These are phyloP conservation scores for Drosophila multiciliata DNA, from an alignment of 2,888 invertebrate genomes.

Conservation along the genomic window DNA sequence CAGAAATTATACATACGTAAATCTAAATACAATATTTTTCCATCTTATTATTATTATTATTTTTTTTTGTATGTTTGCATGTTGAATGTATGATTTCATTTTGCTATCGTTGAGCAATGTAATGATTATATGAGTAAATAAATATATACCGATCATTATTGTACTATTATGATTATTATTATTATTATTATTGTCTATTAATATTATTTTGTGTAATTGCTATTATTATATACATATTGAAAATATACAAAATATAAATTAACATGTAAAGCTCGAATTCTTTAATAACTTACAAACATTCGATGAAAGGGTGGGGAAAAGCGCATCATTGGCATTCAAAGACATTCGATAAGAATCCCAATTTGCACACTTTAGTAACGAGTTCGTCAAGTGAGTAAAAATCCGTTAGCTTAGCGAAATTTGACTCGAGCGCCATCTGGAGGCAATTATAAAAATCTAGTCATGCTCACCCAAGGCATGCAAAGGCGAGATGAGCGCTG, in stretches of 20 bases:
- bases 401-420: not conserved
- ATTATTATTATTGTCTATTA: constrained; percentile 73
- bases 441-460: not conserved
- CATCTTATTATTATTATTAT: constrained; percentile 7
- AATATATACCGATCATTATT: constrained; percentile 61
- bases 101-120: constrained; percentile 38
- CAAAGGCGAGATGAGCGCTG: not conserved
- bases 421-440: constrained; percentile 15
- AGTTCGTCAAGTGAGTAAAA: not conserved
- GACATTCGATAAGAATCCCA: not conserved
- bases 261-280: constrained; percentile 39
- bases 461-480: not conserved
- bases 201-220: constrained; percentile 74
- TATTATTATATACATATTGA: constrained; percentile 71
- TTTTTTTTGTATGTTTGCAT: constrained; percentile 55
- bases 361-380: not conserved
- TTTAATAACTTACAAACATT: not conserved
- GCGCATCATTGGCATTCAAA: not conserved
- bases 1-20: constrained; percentile 1
- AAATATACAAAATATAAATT: constrained; percentile 68
- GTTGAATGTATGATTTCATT: constrained; percentile 51
- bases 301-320: not conserved
- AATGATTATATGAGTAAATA: constrained; percentile 43
- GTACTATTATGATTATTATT: constrained; percentile 64
- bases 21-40: constrained; percentile 6